A percentile compares a stretch with the other conserved stretches of the same genome.
Evolutionary conservation across 2,113 vertebrate species (phyloP).

Genomic region (Cepphus grylle): DNA sequence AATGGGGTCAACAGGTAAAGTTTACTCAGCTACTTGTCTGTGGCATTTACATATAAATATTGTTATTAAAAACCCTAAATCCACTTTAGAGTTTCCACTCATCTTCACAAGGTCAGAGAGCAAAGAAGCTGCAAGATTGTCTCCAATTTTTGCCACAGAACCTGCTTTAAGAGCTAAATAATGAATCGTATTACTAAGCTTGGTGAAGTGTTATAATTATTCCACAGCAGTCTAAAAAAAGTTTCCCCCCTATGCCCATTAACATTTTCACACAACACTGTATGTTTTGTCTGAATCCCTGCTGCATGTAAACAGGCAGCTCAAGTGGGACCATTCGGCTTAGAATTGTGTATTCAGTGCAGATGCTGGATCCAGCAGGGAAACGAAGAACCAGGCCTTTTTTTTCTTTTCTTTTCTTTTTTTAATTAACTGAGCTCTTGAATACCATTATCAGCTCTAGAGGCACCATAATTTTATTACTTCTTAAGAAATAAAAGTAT

Average conservation of each 20-base stretch:
- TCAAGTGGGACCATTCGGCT: neutral
- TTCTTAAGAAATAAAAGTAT: neutral
- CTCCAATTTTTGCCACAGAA: neutral
- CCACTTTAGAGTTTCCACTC: neutral
- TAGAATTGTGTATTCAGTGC: neutral
- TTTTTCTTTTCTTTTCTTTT: neutral
- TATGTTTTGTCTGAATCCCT: constrained; percentile 19
- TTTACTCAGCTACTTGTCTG: neutral
- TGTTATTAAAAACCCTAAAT: neutral
- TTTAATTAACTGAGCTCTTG: constrained; percentile 22
- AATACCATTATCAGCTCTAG: constrained; percentile 1
- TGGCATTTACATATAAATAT: neutral
- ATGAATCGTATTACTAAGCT: neutral
- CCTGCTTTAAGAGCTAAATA: neutral
- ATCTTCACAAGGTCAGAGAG: neutral
- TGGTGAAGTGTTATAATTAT: neutral
- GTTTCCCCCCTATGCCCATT: neutral
- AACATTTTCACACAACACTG: neutral
- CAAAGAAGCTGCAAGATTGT: neutral
- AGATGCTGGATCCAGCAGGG: neutral
- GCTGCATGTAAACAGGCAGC: neutral
- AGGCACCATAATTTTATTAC: neutral
- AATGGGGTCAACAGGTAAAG: neutral
- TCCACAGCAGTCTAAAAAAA: neutral
- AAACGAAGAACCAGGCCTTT: neutral